Evolutionary conservation across 1,140 invertebrate species (phyloP).

Genomic region (Vanessa atalanta): DNA sequence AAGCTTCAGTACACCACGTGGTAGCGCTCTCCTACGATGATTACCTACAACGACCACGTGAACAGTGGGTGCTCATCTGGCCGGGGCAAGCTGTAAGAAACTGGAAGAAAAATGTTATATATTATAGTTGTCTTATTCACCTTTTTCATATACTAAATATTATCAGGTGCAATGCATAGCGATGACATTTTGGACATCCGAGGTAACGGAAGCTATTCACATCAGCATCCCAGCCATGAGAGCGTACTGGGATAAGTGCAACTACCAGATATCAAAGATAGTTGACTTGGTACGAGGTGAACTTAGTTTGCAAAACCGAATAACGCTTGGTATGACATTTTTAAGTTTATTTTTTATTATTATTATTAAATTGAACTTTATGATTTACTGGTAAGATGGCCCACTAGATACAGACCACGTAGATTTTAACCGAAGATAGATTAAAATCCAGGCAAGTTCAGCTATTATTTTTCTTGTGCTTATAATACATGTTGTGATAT

Average conservation of each 20-base stretch:
- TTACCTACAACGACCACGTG: slow-evolving; percentile 84
- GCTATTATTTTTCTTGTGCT: no score
- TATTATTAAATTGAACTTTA: no score
- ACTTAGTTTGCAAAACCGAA: slow-evolving; percentile 93
- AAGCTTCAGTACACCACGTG: slow-evolving; percentile 90
- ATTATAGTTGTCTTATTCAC: no score
- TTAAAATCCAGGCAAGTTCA: no score
- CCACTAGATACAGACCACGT: no score
- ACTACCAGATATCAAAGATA: slow-evolving; percentile 89
- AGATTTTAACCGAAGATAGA: no score
- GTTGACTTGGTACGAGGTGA: slow-evolving; percentile 93
- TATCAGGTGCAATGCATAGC: slow-evolving; percentile 90
- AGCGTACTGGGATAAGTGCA: slow-evolving; percentile 82
- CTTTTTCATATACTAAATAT: neutral
- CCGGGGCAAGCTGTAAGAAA: slow-evolving; percentile 90
- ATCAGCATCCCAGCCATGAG: slow-evolving; percentile 80
- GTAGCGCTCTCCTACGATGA: slow-evolving; percentile 84
- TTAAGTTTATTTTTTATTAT: no score
- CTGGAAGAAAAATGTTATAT: neutral
- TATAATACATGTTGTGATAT: no score
- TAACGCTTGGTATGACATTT: slow-evolving; percentile 87
- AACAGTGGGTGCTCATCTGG: slow-evolving; percentile 93
- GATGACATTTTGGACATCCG: slow-evolving; percentile 93
- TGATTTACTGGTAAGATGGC: no score
- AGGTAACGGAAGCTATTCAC: slow-evolving; percentile 88